phyloP scores from a whole-genome alignment of 2,888 invertebrate genomes.

The Ectemnius lituratus region DNA sequence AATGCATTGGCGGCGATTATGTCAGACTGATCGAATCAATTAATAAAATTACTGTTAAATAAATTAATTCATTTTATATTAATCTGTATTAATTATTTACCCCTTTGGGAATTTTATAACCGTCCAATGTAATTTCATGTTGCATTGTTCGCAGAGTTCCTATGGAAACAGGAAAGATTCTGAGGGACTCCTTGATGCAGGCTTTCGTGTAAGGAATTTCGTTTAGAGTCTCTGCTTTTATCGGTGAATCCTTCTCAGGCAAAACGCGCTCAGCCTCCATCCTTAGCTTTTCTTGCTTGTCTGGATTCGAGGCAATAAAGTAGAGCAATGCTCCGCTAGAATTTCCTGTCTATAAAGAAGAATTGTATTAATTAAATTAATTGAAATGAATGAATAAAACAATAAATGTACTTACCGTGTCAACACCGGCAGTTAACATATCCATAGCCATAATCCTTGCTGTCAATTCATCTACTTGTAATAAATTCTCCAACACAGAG shows the following conservation, averaged over 20 bases:
- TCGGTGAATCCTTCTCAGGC: slow-evolving; percentile 73
- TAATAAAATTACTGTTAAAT: background rate
- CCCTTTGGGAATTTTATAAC: slow-evolving; percentile 82
- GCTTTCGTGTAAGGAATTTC: slow-evolving; percentile 83
- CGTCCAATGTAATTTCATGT: slow-evolving; percentile 81
- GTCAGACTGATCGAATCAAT: slow-evolving; percentile 55
- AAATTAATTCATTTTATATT: too few relatives aligned
- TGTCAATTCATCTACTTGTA: slow-evolving; percentile 81
- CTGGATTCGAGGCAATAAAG: slow-evolving; percentile 82
- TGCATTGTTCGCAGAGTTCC: slow-evolving; percentile 80
- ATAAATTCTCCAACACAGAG: slow-evolving; percentile 83
- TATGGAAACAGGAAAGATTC: slow-evolving; percentile 82
- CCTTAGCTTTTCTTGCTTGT: slow-evolving; percentile 82
- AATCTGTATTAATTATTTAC: slow-evolving; percentile 73
- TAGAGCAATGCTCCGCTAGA: slow-evolving; percentile 81
- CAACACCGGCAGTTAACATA: slow-evolving; percentile 85
- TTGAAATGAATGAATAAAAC: background rate
- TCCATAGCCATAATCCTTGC: slow-evolving; percentile 85
- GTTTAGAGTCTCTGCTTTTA: slow-evolving; percentile 77
- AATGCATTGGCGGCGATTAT: slow-evolving; percentile 67
- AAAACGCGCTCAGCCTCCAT: slow-evolving; percentile 79
- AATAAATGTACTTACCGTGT: slow-evolving; percentile 81
- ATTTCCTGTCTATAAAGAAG: slow-evolving; percentile 79
- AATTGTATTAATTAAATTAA: slow-evolving; percentile 4
- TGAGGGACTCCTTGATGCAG: slow-evolving; percentile 85